phyloP scores from a whole-genome alignment of 2,797 vertebrate genomes.

The Coregonus suidteri region DNA sequence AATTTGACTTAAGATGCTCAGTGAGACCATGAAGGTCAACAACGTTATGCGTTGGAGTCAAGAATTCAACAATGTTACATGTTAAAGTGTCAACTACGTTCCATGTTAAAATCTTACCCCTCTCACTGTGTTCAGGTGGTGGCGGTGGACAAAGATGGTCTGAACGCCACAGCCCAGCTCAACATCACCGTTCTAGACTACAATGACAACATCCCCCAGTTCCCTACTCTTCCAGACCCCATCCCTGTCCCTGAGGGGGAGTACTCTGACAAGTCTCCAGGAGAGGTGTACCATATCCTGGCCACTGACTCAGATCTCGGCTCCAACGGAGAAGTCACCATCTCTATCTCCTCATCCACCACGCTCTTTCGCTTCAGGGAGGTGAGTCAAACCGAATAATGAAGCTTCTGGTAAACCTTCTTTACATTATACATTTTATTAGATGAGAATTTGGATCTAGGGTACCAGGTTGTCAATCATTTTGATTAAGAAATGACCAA shows the following conservation, averaged over 20 bases:
- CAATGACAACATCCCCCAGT: constrained; percentile 83
- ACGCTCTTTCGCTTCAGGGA: constrained; percentile 66
- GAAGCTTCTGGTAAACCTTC: not conserved
- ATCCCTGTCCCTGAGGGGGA: constrained; percentile 63
- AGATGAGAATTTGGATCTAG: too few relatives aligned
- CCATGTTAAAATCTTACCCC: not conserved
- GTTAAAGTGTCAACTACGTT: not conserved
- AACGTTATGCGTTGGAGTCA: not conserved
- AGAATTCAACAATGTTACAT: too few relatives aligned
- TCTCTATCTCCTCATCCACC: constrained; percentile 50
- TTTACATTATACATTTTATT: too few relatives aligned
- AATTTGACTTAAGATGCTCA: not conserved
- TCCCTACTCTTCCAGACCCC: constrained; percentile 62
- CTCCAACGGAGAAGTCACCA: constrained; percentile 65
- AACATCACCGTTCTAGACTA: constrained; percentile 76
- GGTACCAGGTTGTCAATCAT: not conserved
- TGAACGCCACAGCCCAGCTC: constrained; percentile 72
- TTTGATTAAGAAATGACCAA: not conserved
- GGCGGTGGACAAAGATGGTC: constrained; percentile 72
- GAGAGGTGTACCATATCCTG: constrained; percentile 49
- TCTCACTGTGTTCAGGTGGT: constrained; percentile 63
- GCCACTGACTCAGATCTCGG: constrained; percentile 73
- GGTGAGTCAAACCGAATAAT: constrained; percentile 52
- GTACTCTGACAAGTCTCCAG: constrained; percentile 44
- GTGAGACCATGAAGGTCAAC: not conserved